Evolutionary conservation across 2,888 invertebrate genomes (phyloP).

Genomic region (Glyphotaelius pellucidus): DNA sequence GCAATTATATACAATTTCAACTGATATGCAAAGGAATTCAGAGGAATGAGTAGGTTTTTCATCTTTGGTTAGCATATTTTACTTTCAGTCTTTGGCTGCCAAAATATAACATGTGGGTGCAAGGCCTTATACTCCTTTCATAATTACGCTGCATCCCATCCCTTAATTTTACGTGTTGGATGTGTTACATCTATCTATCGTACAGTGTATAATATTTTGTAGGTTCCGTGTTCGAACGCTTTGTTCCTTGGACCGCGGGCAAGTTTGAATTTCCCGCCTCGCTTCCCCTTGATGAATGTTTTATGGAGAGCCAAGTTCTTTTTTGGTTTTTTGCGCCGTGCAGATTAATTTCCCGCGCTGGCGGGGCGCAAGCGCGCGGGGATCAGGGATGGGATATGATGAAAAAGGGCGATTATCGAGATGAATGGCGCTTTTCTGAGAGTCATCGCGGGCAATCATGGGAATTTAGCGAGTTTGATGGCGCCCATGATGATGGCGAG

Average conservation of each 20-base stretch:
- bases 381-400: neutral
- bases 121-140: neutral
- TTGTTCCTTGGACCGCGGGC: slow-evolving; percentile 57
- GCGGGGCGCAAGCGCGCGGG: slow-evolving; percentile 17
- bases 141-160: neutral
- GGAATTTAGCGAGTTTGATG: slow-evolving; percentile 18
- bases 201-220: neutral
- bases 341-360: slow-evolving; percentile 51
- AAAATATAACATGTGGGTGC: neutral
- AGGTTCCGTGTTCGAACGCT: slow-evolving; percentile 9
- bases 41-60: neutral
- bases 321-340: slow-evolving; percentile 30
- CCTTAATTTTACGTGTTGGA: neutral
- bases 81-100: neutral
- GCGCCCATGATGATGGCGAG: slow-evolving; percentile 10
- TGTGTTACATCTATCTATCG: neutral
- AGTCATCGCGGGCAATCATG: slow-evolving; percentile 41
- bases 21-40: neutral
- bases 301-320: slow-evolving; percentile 43
- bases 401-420: slow-evolving; percentile 31
- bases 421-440: slow-evolving; percentile 20
- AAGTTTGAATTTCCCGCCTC: slow-evolving; percentile 57
- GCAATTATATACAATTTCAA: neutral
- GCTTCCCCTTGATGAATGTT: slow-evolving; percentile 58
- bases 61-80: neutral